Evolutionary conservation across 2,113 vertebrate species (phyloP).

Genomic region (Lynx canadensis): DNA sequence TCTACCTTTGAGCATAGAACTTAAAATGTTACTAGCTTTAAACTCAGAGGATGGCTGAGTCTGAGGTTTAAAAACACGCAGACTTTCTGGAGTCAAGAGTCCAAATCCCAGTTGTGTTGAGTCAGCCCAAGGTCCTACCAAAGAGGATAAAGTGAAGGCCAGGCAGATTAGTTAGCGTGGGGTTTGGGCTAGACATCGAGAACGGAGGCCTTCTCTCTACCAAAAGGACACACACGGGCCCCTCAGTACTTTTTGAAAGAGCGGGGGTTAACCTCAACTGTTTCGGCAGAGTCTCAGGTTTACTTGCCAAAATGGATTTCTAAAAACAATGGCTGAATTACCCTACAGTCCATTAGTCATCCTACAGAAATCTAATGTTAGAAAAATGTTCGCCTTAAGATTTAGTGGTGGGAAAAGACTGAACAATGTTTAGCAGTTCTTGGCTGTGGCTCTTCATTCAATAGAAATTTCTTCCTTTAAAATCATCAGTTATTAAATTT

Average conservation of each 20-base stretch:
- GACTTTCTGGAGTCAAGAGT: conserved; percentile 63
- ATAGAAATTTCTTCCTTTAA: conserved; percentile 30
- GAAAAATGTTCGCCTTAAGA: conserved; percentile 61
- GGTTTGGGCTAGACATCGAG: background rate
- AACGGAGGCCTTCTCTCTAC: background rate
- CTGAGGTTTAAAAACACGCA: conserved; percentile 44
- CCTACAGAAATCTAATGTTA: conserved; percentile 55
- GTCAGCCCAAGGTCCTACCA: conserved; percentile 28
- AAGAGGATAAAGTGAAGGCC: conserved; percentile 26
- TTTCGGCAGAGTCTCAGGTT: conserved; percentile 51
- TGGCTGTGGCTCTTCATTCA: conserved; percentile 31
- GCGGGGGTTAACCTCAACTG: conserved; percentile 49
- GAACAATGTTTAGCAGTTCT: conserved; percentile 13
- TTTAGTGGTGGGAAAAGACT: background rate
- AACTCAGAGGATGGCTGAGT: conserved; percentile 25
- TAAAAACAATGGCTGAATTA: conserved; percentile 64
- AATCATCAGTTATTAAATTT: background rate
- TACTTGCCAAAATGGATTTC: conserved; percentile 57
- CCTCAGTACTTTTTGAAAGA: conserved; percentile 38
- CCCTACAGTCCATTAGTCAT: conserved; percentile 52
- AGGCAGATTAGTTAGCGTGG: background rate
- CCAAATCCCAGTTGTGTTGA: conserved; percentile 10
- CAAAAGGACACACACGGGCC: background rate
- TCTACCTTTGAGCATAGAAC: background rate
- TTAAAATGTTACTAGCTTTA: conserved; percentile 49